These are phyloP conservation scores for Stegophylla sp. DNA, from an alignment of 2,888 invertebrate genomes.

Conservation along the genomic window DNA sequence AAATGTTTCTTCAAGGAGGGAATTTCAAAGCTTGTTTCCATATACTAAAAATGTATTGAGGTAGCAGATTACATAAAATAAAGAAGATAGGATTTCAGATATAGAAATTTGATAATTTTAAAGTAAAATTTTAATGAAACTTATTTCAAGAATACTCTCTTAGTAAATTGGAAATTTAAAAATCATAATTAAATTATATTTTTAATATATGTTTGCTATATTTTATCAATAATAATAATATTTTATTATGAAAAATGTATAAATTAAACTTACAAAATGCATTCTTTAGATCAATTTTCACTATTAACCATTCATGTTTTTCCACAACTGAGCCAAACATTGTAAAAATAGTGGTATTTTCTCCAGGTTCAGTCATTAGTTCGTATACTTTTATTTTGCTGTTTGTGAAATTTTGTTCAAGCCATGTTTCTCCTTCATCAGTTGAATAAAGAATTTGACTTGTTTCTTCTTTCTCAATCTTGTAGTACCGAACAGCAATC, in stretches of 20 bases:
- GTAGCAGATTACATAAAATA: too few species aligned
- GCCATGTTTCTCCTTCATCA: slow-evolving; percentile 86
- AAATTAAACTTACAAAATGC: slow-evolving; percentile 67
- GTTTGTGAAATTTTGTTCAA: slow-evolving; percentile 74
- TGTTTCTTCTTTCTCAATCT: slow-evolving; percentile 75
- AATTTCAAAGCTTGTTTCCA: too few species aligned
- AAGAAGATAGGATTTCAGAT: too few species aligned
- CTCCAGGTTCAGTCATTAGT: slow-evolving; percentile 92
- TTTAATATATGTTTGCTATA: too few species aligned
- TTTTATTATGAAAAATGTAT: neutral
- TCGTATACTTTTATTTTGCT: slow-evolving; percentile 84
- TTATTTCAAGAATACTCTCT: too few species aligned
- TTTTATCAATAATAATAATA: neutral
- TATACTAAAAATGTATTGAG: too few species aligned
- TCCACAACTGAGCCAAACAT: slow-evolving; percentile 83
- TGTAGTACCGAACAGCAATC: slow-evolving; percentile 83
- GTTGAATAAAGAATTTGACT: slow-evolving; percentile 82
- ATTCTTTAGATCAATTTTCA: slow-evolving; percentile 72
- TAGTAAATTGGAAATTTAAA: too few species aligned
- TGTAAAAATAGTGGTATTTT: slow-evolving; percentile 88
- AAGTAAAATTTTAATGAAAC: too few species aligned
- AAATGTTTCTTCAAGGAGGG: too few species aligned
- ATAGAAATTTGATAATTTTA: too few species aligned
- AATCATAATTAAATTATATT: too few species aligned
- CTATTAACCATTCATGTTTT: slow-evolving; percentile 86